phyloP scores from a whole-genome alignment of 2,113 vertebrate genomes.

The Ranitomeya imitator region DNA sequence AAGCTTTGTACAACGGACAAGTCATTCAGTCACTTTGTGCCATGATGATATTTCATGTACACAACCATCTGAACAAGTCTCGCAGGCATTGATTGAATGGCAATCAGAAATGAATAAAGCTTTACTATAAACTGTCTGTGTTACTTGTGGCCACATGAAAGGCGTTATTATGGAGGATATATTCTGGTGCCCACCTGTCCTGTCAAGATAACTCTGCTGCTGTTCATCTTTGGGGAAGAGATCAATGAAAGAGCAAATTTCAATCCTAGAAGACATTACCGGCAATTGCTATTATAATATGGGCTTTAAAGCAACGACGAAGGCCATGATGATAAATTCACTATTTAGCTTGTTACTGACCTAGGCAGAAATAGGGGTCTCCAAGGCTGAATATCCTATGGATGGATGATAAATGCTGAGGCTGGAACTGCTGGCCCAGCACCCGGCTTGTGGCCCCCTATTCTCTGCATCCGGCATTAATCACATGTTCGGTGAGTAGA shows the following conservation, averaged over 20 bases:
- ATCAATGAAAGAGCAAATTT: neutral
- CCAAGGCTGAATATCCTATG: no score
- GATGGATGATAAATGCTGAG: no score
- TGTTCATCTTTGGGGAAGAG: neutral
- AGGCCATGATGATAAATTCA: no score
- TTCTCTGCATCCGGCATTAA: no score
- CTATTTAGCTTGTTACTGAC: no score
- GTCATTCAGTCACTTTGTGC: neutral
- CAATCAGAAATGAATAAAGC: neutral
- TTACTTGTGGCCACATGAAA: neutral
- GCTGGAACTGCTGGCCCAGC: no score
- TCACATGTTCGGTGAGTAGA: no score
- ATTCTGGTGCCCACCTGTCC: neutral
- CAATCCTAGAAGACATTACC: neutral
- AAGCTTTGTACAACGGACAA: neutral
- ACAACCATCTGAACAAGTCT: neutral
- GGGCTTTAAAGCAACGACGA: no score
- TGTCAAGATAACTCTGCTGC: neutral
- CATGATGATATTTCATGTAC: conserved; percentile 14
- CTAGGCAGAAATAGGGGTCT: no score
- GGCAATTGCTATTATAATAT: no score
- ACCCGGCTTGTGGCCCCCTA: no score
- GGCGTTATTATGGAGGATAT: neutral
- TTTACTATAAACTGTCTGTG: neutral
- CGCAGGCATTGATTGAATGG: neutral